Percentiles rank a stretch among this genome's conserved stretches.
These are phyloP conservation scores for Argyrosomus regius DNA, from an alignment of 2,797 vertebrate species.

Conservation along the genomic window DNA sequence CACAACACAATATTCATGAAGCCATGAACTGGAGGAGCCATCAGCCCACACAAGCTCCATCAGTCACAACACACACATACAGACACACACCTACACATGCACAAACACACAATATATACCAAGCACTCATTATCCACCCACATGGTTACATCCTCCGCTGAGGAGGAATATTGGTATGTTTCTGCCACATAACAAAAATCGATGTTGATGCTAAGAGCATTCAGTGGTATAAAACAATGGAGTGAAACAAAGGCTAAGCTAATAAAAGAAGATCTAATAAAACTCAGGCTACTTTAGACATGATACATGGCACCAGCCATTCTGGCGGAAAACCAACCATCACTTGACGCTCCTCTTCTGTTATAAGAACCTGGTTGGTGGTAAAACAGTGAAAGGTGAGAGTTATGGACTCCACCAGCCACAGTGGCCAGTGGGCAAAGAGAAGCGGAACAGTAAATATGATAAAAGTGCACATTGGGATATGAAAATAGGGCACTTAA, in stretches of 20 bases:
- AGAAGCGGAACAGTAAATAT: constrained; percentile 48
- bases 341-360: constrained; percentile 39
- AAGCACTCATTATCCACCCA: constrained; percentile 78
- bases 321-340: constrained; percentile 44
- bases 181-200: constrained; percentile 76
- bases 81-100: constrained; percentile 50
- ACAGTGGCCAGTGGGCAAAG: constrained; percentile 49
- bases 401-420: constrained; percentile 44
- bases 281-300: constrained; percentile 53
- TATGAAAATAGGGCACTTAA: constrained; percentile 26
- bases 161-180: constrained; percentile 67
- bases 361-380: constrained; percentile 46
- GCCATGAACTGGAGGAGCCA: constrained; percentile 75
- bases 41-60: constrained; percentile 70
- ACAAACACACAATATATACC: constrained; percentile 67
- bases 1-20: constrained; percentile 78
- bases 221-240: constrained; percentile 62
- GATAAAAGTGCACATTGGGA: constrained; percentile 37
- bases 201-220: constrained; percentile 64
- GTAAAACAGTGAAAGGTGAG: constrained; percentile 45
- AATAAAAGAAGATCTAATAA: constrained; percentile 67
- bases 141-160: constrained; percentile 70
- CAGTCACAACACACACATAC: constrained; percentile 60
- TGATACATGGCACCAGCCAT: constrained; percentile 54
- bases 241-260: constrained; percentile 71